A percentile compares a stretch with the other conserved stretches of the same genome.
These are phyloP conservation scores for Chiloscyllium plagiosum DNA, from an alignment of 2,113 vertebrate genomes.

Conservation along the genomic window DNA sequence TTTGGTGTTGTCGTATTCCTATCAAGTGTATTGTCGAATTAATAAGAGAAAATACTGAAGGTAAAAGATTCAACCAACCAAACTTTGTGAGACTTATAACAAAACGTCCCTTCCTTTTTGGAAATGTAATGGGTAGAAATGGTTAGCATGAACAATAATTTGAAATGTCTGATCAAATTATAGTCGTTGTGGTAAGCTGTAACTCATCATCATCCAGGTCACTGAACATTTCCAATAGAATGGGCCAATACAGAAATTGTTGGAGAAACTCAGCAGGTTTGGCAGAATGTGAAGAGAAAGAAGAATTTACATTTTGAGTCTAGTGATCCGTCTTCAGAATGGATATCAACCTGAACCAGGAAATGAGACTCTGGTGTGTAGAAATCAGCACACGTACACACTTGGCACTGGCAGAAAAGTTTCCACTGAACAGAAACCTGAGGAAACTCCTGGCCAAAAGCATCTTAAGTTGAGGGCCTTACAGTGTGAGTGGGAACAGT, in stretches of 20 bases:
- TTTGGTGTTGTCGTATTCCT: neutral
- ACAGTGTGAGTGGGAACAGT: neutral
- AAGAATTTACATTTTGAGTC: too few species aligned
- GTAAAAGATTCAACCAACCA: too few species aligned
- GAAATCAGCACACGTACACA: neutral
- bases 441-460: neutral
- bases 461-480: neutral
- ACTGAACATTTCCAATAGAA: neutral
- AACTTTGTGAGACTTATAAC: too few species aligned
- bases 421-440: neutral
- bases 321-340: too few species aligned
- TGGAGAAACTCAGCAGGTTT: too few species aligned
- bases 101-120: too few species aligned
- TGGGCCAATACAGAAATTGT: too few species aligned
- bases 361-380: neutral
- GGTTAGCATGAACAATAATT: neutral
- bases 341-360: neutral
- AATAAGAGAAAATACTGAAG: neutral
- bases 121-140: too few species aligned
- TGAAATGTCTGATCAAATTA: neutral
- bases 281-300: too few species aligned
- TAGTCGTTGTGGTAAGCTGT: neutral
- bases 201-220: neutral
- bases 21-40: neutral
- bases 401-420: neutral